phyloP scores from a whole-genome alignment of 64 coral and sea anemone species.

The Orbicella faveolata region DNA sequence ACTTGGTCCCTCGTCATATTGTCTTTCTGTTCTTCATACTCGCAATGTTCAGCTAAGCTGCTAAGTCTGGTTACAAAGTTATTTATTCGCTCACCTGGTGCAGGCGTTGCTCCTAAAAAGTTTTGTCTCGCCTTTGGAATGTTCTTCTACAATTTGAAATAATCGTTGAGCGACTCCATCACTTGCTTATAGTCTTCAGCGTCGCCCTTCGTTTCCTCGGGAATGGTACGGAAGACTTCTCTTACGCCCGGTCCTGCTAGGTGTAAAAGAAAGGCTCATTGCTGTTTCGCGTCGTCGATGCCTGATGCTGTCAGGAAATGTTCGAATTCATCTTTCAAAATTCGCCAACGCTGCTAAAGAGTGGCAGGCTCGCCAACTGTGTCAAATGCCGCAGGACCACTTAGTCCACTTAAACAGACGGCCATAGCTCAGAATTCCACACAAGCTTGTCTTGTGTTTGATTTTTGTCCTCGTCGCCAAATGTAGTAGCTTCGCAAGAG shows the following conservation, averaged over 20 bases:
- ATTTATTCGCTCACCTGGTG: conserved; percentile 16
- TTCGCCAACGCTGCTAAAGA: conserved; percentile 44
- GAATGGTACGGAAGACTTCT: background rate
- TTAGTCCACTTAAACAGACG: conserved; percentile 62
- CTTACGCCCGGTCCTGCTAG: too few relatives aligned
- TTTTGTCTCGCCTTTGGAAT: conserved; percentile 38
- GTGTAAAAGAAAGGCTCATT: background rate
- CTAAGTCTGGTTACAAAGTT: conserved; percentile 68
- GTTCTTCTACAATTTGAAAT: background rate
- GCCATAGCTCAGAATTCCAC: conserved; percentile 29
- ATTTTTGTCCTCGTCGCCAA: background rate
- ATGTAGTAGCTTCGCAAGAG: background rate
- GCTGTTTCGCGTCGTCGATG: conserved; percentile 36
- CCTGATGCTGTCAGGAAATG: conserved; percentile 50
- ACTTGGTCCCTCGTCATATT: conserved; percentile 2
- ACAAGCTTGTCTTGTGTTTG: background rate
- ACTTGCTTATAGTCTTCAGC: conserved; percentile 65
- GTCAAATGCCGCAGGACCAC: conserved; percentile 35
- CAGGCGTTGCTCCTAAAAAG: too few relatives aligned
- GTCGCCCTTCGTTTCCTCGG: conserved; percentile 19
- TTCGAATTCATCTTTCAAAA: conserved; percentile 66
- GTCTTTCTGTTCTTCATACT: conserved; percentile 12
- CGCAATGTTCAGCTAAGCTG: conserved; percentile 2
- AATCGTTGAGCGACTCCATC: conserved; percentile 37
- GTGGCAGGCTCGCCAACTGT: conserved; percentile 54